Evolutionary conservation across 53 echinoderm and acorn worm species (phyloP), one percentile per base, ranked within the genome.

Genomic region (Zoroaster sp.): DNA sequence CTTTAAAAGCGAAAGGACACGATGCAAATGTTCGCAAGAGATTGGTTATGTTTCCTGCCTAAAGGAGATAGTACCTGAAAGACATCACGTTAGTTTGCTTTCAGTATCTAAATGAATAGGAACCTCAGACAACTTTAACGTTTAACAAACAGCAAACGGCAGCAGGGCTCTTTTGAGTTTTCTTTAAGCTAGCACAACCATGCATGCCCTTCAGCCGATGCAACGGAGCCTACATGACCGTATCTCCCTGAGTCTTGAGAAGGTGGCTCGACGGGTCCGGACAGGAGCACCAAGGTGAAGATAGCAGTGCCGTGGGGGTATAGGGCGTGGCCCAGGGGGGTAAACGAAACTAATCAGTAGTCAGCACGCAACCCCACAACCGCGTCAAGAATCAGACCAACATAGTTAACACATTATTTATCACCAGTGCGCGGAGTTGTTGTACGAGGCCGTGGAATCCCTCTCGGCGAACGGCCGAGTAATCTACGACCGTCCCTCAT

Each of bases 361-460:
- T 82, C 82, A 25, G 41, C 5, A 67, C 82, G 67, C 66, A 33
- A 23, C 44, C 82, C 68, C 43, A 28, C 18, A 66, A 82, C 65
- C 82, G 43, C 82, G 67, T 67, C 82, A 31, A 34, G 82, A 82
- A 82, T 82, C 68, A 82, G 68, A 40, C 63, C 63, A 79, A 15
- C 79, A 28, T 79, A 79, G 79, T 79, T 79, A 79, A 36, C 35
- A 37, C 53, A 4, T 7, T 28, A 54, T 54, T 59, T 28, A 14
- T n/a, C 28, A 31, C 44, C 55, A 25, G 4, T 10, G 55, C 55
- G 25, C 59, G 79, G 55, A 37, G 36, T 59, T 55, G 59, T 79
- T 36, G 53, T 20, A 15, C 36, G 23, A 55, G 79, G 54, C 79
- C 79, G 21, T 23, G 38, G 1, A 63, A 5, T 42, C 25, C 79